Percentiles rank a stretch among this genome's conserved stretches.
Conservation (phyloP, 2,888 invertebrate species). For the Scaptomyza flava region DNA sequence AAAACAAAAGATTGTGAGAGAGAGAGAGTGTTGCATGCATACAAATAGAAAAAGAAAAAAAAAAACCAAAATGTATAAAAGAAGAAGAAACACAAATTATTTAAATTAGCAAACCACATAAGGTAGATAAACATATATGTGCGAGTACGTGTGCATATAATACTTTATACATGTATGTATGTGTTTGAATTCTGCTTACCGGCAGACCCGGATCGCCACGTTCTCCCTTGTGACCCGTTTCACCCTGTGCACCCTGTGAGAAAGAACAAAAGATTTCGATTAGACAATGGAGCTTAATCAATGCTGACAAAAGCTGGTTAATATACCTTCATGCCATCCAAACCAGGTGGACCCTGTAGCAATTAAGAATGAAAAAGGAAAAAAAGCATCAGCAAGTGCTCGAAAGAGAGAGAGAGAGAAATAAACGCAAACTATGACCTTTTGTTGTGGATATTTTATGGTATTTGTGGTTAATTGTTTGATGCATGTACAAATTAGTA, state of each 20-base stretch:
- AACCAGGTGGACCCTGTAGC: conserved; percentile 93
- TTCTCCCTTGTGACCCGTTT: conserved; percentile 96
- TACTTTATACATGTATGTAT: background rate
- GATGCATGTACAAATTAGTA: conserved; percentile 23
- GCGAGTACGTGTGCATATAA: conserved; percentile 15
- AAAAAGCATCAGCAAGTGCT: conserved; percentile 47
- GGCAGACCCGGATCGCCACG: conserved; percentile 96
- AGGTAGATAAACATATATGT: conserved; percentile 39
- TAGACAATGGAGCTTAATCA: conserved; percentile 15
- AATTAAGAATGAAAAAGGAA: conserved; percentile 52
- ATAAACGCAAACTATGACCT: conserved; percentile 11
- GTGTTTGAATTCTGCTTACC: conserved; percentile 86
- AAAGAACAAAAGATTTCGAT: conserved; percentile 25
- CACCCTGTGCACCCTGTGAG: conserved; percentile 95
- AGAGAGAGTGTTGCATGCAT: conserved; percentile 57
- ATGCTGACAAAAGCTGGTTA: conserved; percentile 52
- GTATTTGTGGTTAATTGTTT: conserved; percentile 22
- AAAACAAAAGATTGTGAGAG: conserved; percentile 34
- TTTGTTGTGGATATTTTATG: background rate
- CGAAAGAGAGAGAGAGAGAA: conserved; percentile 9
- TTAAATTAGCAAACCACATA: conserved; percentile 72
- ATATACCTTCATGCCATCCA: conserved; percentile 97
- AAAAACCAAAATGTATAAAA: conserved; percentile 36
- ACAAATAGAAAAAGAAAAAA: conserved; percentile 47
- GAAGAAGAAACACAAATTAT: conserved; percentile 67